Evolutionary conservation across 2,797 vertebrate genomes (phyloP).

Genomic region (Enteromius anoplus): DNA sequence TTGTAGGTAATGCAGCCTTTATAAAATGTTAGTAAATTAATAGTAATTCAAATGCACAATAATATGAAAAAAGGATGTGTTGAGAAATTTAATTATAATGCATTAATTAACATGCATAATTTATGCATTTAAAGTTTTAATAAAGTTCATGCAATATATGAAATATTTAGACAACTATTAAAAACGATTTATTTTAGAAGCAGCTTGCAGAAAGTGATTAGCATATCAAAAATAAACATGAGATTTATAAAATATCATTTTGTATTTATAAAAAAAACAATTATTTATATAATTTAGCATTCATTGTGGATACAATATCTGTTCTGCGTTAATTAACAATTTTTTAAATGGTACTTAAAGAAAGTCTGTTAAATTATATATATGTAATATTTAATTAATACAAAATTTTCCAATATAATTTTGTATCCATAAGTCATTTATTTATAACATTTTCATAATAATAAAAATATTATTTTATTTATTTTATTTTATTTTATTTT

Average conservation of each 20-base stretch:
- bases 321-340: not conserved
- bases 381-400: not conserved
- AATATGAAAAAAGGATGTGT: not conserved
- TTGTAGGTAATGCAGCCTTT: not conserved
- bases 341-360: not conserved
- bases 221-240: no score
- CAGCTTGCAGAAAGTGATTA: no score
- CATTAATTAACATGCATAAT: not conserved
- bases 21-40: not conserved
- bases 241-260: no score
- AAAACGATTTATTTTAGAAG: no score
- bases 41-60: not conserved
- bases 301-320: not conserved
- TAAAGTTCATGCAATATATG: not conserved
- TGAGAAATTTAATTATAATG: not conserved
- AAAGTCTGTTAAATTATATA: not conserved
- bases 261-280: no score
- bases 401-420: not conserved
- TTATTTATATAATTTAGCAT: not conserved
- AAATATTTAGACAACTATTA: not conserved
- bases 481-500: no score
- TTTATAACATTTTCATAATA: not conserved
- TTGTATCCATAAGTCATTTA: not conserved
- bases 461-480: not conserved
- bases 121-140: not conserved